Evolutionary conservation across 2,113 vertebrate genomes (phyloP).

Genomic region (Halcyon malimbica): DNA sequence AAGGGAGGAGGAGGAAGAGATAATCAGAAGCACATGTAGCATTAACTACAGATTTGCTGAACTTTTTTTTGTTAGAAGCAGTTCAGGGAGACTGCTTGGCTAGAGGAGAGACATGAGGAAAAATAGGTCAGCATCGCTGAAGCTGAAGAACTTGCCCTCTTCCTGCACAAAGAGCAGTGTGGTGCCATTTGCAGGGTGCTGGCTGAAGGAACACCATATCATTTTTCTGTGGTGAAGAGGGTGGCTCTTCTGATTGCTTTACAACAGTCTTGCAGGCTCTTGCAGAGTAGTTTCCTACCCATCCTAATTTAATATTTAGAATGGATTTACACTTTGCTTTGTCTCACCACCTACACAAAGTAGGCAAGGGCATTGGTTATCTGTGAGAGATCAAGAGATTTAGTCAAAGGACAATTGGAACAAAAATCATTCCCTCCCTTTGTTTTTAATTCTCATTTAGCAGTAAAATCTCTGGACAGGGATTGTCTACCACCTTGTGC

Average conservation of each 20-base stretch:
- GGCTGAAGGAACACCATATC: accelerated
- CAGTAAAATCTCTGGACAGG: not conserved
- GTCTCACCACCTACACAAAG: not conserved
- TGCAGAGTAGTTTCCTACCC: not conserved
- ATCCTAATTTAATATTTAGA: not conserved
- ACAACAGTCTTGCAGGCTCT: not conserved
- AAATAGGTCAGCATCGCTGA: not conserved
- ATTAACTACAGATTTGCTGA: slow-evolving; percentile 33
- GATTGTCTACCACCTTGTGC: not conserved
- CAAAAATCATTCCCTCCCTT: not conserved
- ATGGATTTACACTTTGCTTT: not conserved
- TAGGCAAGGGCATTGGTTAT: accelerated
- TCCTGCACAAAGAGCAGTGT: not conserved
- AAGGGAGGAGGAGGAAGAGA: slow-evolving; percentile 10
- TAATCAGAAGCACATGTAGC: slow-evolving; percentile 49
- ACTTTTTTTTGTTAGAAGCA: not conserved
- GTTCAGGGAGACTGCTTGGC: not conserved
- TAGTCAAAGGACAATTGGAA: not conserved
- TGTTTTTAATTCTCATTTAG: not conserved
- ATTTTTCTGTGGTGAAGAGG: not conserved
- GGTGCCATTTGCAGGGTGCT: not conserved
- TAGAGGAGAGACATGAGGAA: not conserved
- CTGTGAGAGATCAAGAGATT: not conserved
- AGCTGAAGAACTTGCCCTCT: not conserved
- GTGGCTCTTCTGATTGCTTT: not conserved